Evolutionary conservation across 2,113 vertebrate species (phyloP), one percentile per base, ranked within the genome.

Genomic region (Genyomyrus donnyi): DNA sequence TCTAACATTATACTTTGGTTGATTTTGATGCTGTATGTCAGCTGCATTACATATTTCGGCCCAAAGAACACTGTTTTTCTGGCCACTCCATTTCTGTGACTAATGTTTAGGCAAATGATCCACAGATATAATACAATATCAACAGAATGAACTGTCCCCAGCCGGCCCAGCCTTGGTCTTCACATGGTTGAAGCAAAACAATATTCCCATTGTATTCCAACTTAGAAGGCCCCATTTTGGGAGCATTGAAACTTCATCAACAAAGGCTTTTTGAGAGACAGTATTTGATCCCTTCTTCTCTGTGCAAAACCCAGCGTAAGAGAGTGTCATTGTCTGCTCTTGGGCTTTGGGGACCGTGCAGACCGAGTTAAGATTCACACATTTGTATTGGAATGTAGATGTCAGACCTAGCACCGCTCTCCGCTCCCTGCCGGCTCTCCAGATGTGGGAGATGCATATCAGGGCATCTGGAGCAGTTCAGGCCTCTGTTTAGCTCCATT

Each of bases 181-280:
- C 24, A 27, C 10, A 49, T 85, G 42, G 19, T 49, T 85, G 83
- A 50, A 86, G 84, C 48, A 86, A 86, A 86, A 86, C 84, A 86
- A 86, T 86, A 50, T 86, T 86, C 49, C 84, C 84, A 86, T 86
- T 86, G 84, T 86, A 86, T 86, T 85, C 24, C 24, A 13, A 10
- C 84, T 27, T 5, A 50, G 11, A 49, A 27, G 45, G 21, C 11
- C 84, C 45, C 48, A 48, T 86, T 85, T 85, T 49, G 45, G 84
- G 84, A 50, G 48, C 45, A 50, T 49, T 50, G 48, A 85, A n/a
- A 86, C 27, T 50, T 49, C n/a, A 50, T n/a, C 84, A 86, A 86
- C 84, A 86, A 50, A 86, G 48, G 84, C 48, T 50, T 50, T 86
- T 86, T 86, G 45, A 86, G 46, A 86, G 84, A 86, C 13, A 39